phyloP scores from a whole-genome alignment of 2,797 vertebrate species.

The Poeciliopsis infans region DNA sequence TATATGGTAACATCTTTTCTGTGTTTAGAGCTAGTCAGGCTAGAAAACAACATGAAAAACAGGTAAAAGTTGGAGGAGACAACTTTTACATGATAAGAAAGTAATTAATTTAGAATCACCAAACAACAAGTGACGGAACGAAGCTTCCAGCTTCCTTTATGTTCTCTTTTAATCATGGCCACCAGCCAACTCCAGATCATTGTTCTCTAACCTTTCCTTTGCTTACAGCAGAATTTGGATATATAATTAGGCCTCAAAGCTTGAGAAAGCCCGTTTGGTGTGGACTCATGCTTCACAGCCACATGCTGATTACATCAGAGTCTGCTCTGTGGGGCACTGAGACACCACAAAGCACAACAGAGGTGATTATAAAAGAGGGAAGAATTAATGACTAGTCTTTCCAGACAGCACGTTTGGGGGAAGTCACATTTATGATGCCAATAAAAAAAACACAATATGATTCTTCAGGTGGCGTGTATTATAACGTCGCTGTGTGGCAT shows the following conservation, averaged over 20 bases:
- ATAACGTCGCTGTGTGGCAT: neutral
- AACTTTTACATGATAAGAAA: constrained; percentile 4
- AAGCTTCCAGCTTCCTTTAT: neutral
- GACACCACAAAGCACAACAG: constrained; percentile 5
- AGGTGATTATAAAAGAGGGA: neutral
- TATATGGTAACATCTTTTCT: constrained; percentile 36
- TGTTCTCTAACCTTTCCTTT: neutral
- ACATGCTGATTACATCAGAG: constrained; percentile 20
- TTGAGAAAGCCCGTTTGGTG: constrained; percentile 3
- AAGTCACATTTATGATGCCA: neutral
- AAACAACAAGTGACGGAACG: neutral
- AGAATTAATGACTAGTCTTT: constrained; percentile 5
- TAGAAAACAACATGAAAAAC: neutral
- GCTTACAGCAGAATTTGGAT: neutral
- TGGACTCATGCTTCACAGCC: neutral
- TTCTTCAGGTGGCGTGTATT: neutral
- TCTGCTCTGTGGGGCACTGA: constrained; percentile 9
- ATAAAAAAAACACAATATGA: too few relatives aligned
- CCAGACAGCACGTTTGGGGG: neutral
- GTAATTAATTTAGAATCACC: neutral
- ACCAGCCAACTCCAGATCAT: neutral
- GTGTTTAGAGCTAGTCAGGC: constrained; percentile 3
- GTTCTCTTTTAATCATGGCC: neutral
- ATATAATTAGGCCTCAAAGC: constrained; percentile 16
- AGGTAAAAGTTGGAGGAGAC: constrained; percentile 11